phyloP scores from a whole-genome alignment of 2,888 invertebrate species.

The Eudemis profundana region DNA sequence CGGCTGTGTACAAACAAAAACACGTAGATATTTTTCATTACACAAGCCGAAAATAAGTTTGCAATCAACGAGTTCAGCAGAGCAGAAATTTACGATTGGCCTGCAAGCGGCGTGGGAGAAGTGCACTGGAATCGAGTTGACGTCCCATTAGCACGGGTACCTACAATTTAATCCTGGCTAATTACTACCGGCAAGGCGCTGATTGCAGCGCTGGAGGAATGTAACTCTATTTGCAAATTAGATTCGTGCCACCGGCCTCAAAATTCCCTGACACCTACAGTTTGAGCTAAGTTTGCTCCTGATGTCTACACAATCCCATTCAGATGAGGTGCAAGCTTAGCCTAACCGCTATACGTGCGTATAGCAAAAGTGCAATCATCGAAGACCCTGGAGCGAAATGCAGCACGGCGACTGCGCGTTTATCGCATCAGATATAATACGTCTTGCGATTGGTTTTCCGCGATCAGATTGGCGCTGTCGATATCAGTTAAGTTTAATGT shows the following conservation, averaged over 20 bases:
- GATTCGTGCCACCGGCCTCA: slow-evolving; percentile 57
- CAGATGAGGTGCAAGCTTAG: too few relatives aligned
- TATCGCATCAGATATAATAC: slow-evolving; percentile 38
- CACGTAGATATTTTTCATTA: slow-evolving; percentile 28
- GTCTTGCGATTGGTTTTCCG: slow-evolving; percentile 38
- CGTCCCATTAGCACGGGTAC: slow-evolving; percentile 57
- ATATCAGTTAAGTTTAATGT: slow-evolving; percentile 35
- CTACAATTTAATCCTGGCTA: slow-evolving; percentile 69
- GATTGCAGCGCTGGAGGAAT: slow-evolving; percentile 54
- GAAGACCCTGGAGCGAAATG: slow-evolving; percentile 57
- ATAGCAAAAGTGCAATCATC: slow-evolving; percentile 65
- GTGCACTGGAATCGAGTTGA: slow-evolving; percentile 59
- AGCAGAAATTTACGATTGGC: slow-evolving; percentile 52
- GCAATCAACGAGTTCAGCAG: slow-evolving; percentile 59
- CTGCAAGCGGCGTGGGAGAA: slow-evolving; percentile 51
- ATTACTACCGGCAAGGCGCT: slow-evolving; percentile 66
- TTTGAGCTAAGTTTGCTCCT: too few relatives aligned
- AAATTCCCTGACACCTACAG: slow-evolving; percentile 24
- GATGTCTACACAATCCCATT: too few relatives aligned
- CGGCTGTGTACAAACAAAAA: slow-evolving; percentile 19
- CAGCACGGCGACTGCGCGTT: slow-evolving; percentile 49
- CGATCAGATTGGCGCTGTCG: slow-evolving; percentile 36
- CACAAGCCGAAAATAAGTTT: slow-evolving; percentile 52
- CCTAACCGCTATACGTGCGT: slow-evolving; percentile 53
- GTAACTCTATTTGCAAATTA: slow-evolving; percentile 61